These are phyloP conservation scores for Aphelenchoides avenae DNA, from an alignment of 1,140 invertebrate species.

Conservation along the genomic window DNA sequence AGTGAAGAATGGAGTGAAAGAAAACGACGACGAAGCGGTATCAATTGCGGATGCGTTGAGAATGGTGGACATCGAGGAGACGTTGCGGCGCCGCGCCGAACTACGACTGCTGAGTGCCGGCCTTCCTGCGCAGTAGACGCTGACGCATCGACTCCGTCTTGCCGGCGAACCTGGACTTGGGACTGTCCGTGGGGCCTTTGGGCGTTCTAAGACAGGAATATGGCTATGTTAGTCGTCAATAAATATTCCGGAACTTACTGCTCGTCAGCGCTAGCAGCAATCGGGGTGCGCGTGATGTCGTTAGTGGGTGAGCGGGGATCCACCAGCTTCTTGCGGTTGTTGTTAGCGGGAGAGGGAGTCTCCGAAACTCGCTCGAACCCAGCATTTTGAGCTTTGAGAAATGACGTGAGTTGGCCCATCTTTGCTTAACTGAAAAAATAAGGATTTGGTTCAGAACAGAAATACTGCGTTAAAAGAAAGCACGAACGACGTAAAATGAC, in stretches of 20 bases:
- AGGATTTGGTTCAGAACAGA: no score
- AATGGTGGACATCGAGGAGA: slow-evolving; percentile 1
- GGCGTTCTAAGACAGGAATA: neutral
- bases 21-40: neutral
- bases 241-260: neutral
- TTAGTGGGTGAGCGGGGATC: neutral
- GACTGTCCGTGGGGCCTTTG: neutral
- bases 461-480: no score
- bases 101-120: neutral
- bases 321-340: neutral
- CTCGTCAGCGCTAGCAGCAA: neutral
- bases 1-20: neutral
- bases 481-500: no score
- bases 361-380: slow-evolving; percentile 1
- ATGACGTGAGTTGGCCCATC: slow-evolving; percentile 3
- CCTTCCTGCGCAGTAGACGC: neutral
- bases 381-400: slow-evolving; percentile 3
- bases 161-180: neutral
- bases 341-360: neutral
- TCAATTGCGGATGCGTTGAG: neutral
- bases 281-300: slow-evolving; percentile 6
- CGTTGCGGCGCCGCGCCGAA: neutral
- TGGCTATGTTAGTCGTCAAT: neutral
- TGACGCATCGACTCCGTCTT: neutral
- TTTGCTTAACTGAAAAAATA: no score